A percentile compares a stretch with the other conserved stretches of the same genome.
phyloP scores from a whole-genome alignment of 1,140 invertebrate species.

The Diuraphis noxia region DNA sequence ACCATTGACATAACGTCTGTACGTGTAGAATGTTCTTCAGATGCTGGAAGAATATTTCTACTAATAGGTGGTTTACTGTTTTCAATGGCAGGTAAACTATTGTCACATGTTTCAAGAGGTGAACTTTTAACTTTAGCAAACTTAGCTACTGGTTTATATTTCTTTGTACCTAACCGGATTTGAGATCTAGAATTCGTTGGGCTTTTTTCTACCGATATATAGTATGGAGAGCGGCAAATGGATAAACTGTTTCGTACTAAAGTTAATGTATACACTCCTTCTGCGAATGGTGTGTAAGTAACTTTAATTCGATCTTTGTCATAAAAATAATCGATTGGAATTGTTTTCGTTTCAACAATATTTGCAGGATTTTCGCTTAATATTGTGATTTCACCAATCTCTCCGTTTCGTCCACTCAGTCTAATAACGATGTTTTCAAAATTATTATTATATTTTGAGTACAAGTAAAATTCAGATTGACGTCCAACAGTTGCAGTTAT shows the following conservation, averaged over 20 bases:
- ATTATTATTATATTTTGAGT: slow-evolving; percentile 14
- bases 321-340: background rate
- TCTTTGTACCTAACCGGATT: background rate
- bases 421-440: background rate
- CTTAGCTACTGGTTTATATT: background rate
- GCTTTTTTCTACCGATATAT: slow-evolving; percentile 27
- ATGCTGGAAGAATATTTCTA: background rate
- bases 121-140: background rate
- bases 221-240: slow-evolving; percentile 38
- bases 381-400: background rate
- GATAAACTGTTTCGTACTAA: background rate
- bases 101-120: background rate
- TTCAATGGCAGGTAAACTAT: background rate
- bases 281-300: background rate
- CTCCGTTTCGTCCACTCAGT: background rate
- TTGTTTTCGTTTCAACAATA: background rate
- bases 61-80: no score
- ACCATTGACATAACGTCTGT: slow-evolving; percentile 42
- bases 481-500: slow-evolving; percentile 27
- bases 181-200: background rate
- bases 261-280: slow-evolving; percentile 18
- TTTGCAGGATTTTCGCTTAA: background rate
- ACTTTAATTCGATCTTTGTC: slow-evolving; percentile 31
- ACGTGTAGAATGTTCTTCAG: background rate
- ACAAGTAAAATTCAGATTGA: slow-evolving; percentile 18